These are phyloP conservation scores for Furnarius figulus DNA, from an alignment of 2,113 vertebrate genomes.

Conservation along the genomic window DNA sequence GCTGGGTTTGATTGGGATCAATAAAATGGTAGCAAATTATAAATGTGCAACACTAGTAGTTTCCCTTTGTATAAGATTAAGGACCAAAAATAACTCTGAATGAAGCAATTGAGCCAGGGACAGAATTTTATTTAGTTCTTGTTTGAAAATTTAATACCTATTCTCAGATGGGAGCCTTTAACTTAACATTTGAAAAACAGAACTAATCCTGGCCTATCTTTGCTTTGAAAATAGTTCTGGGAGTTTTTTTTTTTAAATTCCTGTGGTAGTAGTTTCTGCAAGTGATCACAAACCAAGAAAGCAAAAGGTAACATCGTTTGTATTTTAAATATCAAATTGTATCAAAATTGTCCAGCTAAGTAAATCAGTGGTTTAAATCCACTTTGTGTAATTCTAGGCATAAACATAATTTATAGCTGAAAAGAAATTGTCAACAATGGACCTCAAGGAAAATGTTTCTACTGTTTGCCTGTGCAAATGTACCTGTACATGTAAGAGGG, in stretches of 20 bases:
- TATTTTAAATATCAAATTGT: not conserved
- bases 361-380: not conserved
- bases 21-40: not conserved
- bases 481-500: not conserved
- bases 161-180: not conserved
- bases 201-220: not conserved
- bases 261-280: not conserved
- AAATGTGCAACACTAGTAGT: not conserved
- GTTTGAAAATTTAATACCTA: not conserved
- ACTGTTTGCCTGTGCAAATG: fast-evolving
- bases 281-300: not conserved
- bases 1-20: not conserved
- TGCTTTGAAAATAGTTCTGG: not conserved
- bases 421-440: not conserved
- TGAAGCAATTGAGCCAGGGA: not conserved
- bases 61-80: not conserved
- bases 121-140: not conserved
- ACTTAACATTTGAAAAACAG: not conserved
- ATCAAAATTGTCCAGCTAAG: not conserved
- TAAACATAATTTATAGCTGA: not conserved
- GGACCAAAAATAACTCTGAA: not conserved
- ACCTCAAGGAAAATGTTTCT: not conserved
- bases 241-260: not conserved
- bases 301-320: not conserved
- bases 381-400: not conserved